Conservation (phyloP, 2,797 vertebrate genomes). For the Tinamus major region DNA sequence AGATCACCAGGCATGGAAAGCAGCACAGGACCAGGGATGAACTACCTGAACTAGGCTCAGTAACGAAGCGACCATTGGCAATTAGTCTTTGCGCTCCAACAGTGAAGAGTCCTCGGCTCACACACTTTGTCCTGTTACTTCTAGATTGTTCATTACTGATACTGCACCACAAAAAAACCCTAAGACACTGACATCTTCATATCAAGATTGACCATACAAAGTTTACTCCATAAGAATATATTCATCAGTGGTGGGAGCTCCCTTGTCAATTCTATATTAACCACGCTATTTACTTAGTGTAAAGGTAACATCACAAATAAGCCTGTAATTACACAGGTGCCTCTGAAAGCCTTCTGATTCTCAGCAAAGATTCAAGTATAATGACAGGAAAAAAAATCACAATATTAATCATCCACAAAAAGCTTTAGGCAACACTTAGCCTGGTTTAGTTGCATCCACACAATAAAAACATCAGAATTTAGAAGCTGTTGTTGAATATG, state of each 20-base stretch:
- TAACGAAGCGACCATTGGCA: background rate
- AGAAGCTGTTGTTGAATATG: background rate
- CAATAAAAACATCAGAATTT: background rate
- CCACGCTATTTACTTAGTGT: background rate
- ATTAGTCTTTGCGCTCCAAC: background rate
- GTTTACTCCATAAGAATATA: background rate
- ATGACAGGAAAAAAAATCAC: constrained; percentile 8
- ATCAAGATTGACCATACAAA: background rate
- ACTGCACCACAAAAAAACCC: background rate
- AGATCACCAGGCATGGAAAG: background rate
- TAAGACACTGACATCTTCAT: background rate
- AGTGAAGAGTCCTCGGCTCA: background rate
- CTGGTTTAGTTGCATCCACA: background rate
- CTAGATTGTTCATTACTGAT: background rate
- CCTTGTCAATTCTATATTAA: background rate
- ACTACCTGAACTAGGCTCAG: background rate
- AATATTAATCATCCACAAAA: background rate
- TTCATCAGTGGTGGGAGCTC: background rate
- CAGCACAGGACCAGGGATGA: background rate
- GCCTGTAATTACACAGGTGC: background rate
- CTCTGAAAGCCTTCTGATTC: constrained; percentile 23
- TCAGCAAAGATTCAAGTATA: background rate
- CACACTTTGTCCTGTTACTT: too few species aligned
- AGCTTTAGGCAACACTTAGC: background rate
- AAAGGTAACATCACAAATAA: background rate